Percentiles rank a stretch among this genome's conserved stretches.
Evolutionary conservation across 2,797 vertebrate genomes (phyloP).

Genomic region (Agapornis canus): DNA sequence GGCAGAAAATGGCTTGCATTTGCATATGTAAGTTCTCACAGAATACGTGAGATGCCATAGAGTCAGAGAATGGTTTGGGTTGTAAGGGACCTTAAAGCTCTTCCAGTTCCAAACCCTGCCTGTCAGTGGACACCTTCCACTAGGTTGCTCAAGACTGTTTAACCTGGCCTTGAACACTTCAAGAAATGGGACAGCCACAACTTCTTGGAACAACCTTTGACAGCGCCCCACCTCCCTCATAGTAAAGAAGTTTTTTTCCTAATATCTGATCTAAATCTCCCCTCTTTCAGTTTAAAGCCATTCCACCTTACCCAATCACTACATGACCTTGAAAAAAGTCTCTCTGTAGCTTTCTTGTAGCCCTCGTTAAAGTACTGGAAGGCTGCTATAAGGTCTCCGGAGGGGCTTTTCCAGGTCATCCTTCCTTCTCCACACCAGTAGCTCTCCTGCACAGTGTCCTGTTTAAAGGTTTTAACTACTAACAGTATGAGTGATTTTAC

Average conservation of each 20-base stretch:
- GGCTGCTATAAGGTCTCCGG: background rate
- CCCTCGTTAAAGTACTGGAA: background rate
- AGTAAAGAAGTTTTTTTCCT: background rate
- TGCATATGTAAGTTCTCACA: background rate
- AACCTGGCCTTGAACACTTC: background rate
- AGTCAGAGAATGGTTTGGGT: background rate
- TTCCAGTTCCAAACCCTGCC: background rate
- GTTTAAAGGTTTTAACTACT: background rate
- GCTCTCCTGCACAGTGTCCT: background rate
- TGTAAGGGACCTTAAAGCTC: no score
- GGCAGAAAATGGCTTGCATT: background rate
- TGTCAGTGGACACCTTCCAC: background rate
- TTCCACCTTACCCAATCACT: background rate
- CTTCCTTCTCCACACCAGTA: background rate
- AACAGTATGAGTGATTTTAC: background rate
- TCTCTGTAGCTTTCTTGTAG: background rate
- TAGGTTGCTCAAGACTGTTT: background rate
- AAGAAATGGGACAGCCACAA: background rate
- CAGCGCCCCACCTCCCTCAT: background rate
- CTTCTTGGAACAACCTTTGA: background rate
- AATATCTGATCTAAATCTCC: background rate
- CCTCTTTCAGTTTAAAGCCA: background rate
- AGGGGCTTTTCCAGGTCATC: background rate
- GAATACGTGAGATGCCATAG: background rate
- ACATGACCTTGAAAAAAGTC: background rate